A percentile compares a stretch with the other conserved stretches of the same genome.
phyloP scores from a whole-genome alignment of 1,140 invertebrate genomes.

The Asobara japonica region DNA sequence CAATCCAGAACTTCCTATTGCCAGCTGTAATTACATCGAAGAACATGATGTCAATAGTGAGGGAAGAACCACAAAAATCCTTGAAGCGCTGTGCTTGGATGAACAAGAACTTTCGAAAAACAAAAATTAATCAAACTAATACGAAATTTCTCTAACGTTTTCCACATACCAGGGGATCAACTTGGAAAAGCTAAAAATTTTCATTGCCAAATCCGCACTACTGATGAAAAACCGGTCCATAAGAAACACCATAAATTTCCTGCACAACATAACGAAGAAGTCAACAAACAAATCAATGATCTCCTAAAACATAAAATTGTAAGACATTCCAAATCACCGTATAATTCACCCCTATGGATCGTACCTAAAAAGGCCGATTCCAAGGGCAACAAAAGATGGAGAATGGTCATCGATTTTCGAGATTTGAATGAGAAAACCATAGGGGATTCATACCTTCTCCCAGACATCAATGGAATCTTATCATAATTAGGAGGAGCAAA shows the following conservation, averaged over 20 bases:
- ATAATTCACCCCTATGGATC: constrained; percentile 14
- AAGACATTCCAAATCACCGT: background rate
- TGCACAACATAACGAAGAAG: background rate
- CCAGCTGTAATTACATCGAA: background rate
- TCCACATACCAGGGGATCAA: constrained; percentile 14
- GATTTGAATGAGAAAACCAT: constrained; percentile 2
- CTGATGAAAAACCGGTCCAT: constrained; percentile 9
- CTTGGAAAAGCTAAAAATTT: background rate
- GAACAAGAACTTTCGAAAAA: too few relatives aligned
- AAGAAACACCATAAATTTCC: constrained; percentile 13
- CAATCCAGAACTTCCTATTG: too few relatives aligned
- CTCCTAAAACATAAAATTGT: constrained; percentile 1
- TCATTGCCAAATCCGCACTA: constrained; percentile 1
- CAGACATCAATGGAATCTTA: background rate
- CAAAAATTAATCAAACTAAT: background rate
- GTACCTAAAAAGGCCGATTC: constrained; percentile 3
- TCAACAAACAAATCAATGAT: background rate
- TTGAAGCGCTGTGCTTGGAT: background rate
- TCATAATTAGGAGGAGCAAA: background rate
- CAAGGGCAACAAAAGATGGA: background rate
- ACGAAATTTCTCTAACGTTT: background rate
- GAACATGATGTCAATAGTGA: background rate
- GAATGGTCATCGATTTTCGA: background rate
- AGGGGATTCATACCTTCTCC: background rate
- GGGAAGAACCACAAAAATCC: background rate